Conservation (phyloP, 2,113 vertebrate genomes). For the Phrynosoma platyrhinos region DNA sequence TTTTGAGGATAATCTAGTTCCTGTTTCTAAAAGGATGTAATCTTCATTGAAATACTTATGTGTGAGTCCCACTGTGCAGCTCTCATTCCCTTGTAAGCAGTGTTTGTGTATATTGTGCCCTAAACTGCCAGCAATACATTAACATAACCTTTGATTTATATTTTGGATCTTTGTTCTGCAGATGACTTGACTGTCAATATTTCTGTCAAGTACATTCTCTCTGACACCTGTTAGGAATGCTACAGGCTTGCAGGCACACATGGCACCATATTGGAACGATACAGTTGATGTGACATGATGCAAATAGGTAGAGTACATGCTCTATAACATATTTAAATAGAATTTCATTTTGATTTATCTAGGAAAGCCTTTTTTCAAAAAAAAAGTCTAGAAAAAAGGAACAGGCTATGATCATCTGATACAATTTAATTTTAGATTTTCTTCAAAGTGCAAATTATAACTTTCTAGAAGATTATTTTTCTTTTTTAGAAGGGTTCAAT, state of each 20-base stretch:
- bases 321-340: slow-evolving; percentile 64
- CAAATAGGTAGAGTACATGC: slow-evolving; percentile 78
- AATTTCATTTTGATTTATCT: slow-evolving; percentile 48
- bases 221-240: slow-evolving; percentile 86
- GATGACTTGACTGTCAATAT: slow-evolving; percentile 76
- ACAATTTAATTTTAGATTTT: slow-evolving; percentile 55
- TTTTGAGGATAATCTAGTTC: not conserved
- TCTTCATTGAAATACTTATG: not conserved
- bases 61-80: not conserved
- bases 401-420: not conserved
- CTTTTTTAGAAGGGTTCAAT: not conserved
- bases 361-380: slow-evolving; percentile 45
- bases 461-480: not conserved
- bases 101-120: not conserved
- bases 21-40: not conserved
- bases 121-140: accelerated
- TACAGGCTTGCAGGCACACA: slow-evolving; percentile 83
- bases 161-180: slow-evolving; percentile 59
- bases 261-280: slow-evolving; percentile 89
- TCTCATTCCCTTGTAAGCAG: not conserved
- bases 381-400: not conserved
- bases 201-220: slow-evolving; percentile 64
- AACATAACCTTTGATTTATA: slow-evolving; percentile 32
- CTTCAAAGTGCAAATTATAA: slow-evolving; percentile 49
- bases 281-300: slow-evolving; percentile 85